Evolutionary conservation across 2,888 invertebrate genomes (phyloP).

Genomic region (Danaus chrysippus): DNA sequence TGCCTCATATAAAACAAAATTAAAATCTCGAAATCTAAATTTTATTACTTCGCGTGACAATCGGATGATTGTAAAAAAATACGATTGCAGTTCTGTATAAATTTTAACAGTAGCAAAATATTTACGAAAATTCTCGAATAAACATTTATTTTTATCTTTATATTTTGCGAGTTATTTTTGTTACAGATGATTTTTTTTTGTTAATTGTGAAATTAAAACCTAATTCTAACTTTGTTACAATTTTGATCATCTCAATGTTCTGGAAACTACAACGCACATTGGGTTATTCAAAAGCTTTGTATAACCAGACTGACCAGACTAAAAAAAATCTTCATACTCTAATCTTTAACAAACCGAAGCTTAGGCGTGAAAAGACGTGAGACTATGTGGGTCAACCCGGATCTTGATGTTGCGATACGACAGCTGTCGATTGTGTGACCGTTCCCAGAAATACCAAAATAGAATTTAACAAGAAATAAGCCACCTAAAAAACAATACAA

Average conservation of each 20-base stretch:
- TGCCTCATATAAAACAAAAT: slow-evolving; percentile 37
- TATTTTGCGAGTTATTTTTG: too few relatives aligned
- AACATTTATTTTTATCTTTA: too few relatives aligned
- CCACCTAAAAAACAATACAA: neutral
- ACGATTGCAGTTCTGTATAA: neutral
- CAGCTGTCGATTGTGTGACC: slow-evolving; percentile 67
- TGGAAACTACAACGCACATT: neutral
- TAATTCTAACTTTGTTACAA: neutral
- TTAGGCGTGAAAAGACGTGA: slow-evolving; percentile 1
- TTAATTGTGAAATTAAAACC: too few relatives aligned
- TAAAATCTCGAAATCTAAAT: slow-evolving; percentile 14
- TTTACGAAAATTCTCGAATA: too few relatives aligned
- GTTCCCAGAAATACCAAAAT: slow-evolving; percentile 59
- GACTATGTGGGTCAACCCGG: slow-evolving; percentile 8
- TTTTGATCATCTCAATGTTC: neutral
- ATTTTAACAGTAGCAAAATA: neutral
- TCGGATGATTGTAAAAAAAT: neutral
- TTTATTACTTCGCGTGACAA: neutral
- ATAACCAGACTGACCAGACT: neutral
- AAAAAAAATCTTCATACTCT: neutral
- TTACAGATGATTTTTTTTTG: too few relatives aligned
- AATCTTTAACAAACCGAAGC: neutral
- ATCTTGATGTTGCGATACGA: slow-evolving; percentile 28
- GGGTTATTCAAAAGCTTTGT: neutral
- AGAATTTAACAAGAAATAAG: slow-evolving; percentile 25